Conservation (phyloP, 2,888 invertebrate genomes). For the Aporophyla lueneburgensis region DNA sequence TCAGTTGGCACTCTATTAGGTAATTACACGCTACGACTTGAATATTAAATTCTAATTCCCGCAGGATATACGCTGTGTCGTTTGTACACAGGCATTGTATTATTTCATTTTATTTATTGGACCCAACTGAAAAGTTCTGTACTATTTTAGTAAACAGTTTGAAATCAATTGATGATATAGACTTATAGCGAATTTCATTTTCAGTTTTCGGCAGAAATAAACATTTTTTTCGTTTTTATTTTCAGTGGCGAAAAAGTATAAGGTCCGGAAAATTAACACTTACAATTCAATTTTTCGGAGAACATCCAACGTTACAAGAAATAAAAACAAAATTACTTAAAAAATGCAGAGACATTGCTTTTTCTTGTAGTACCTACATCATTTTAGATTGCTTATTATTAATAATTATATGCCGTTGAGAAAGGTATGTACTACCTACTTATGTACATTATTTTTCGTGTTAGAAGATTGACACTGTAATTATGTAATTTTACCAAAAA, state of each 20-base stretch:
- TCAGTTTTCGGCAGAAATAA: background rate
- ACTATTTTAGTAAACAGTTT: background rate
- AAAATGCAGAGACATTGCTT: too few species aligned
- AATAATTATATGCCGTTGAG: too few species aligned
- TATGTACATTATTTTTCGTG: too few species aligned
- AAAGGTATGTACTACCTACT: too few species aligned
- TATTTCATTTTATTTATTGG: background rate
- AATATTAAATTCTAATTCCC: slow-evolving; percentile 50
- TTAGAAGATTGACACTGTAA: too few species aligned
- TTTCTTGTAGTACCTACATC: too few species aligned
- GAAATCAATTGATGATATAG: background rate
- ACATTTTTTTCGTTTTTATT: too few species aligned
- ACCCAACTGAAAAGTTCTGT: background rate
- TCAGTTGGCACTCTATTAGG: slow-evolving; percentile 37
- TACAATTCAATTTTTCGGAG: background rate
- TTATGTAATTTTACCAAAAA: too few species aligned
- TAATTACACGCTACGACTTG: slow-evolving; percentile 41
- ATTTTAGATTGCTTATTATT: too few species aligned
- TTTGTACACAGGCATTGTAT: slow-evolving; percentile 10
- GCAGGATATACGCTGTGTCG: background rate
- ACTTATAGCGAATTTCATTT: background rate
- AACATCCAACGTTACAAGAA: background rate
- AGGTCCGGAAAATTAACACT: background rate
- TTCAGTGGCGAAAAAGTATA: background rate
- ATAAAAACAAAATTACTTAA: background rate